Base-by-base conservation (phyloP, 2,797 vertebrate genomes). In the Sebastiscus tertius region DNA sequence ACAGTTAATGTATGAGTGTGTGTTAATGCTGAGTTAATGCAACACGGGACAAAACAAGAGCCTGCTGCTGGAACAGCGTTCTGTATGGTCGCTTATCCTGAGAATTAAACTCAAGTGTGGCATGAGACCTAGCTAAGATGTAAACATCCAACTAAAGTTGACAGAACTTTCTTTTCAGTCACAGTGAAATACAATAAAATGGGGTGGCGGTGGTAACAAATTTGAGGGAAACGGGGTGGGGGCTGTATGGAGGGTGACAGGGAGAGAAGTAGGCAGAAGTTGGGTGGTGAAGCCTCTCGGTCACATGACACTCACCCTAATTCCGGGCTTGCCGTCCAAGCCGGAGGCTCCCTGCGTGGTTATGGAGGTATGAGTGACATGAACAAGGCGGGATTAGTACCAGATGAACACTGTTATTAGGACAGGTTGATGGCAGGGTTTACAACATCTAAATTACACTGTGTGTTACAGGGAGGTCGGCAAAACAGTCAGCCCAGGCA, bases 261-360 rank as follows among this genome's bases (percentile, higher is more conserved):
- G 71, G 75, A 72, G 65, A 56, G 70, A 72, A 73, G 63, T 64
- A 80, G 81, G 82, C 65, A 77, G 71, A 82, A 60, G 84, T 87
- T 81, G 90, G 90, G 87, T 84, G 10, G 71, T 92, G 90, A 96
- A 95, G 94, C 96, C 93, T 91, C 92, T 92, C 86, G 91, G 93
- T 93, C 91, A 90, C 74, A 69, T 96, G 92, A 94, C 93, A 97
- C 98, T 99, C 99, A 99, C 99, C 99, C 97, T 96, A 95, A 96
- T 95, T 98, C 98, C 99, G 94, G 97, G 97, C 97, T 99, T 99
- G 94, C 98, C 98, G 95, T 99, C 98, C 97, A 99, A 99, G 97
- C 99, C 99, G 96, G 98, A 99, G 94, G 98, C 97, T 97, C 98
- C 99, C 98, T 99, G 97, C 93, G 95, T 93, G 95, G 96, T 98